Evolutionary conservation across 2,797 vertebrate species (phyloP).

Genomic region (Gymnothorax javanicus): DNA sequence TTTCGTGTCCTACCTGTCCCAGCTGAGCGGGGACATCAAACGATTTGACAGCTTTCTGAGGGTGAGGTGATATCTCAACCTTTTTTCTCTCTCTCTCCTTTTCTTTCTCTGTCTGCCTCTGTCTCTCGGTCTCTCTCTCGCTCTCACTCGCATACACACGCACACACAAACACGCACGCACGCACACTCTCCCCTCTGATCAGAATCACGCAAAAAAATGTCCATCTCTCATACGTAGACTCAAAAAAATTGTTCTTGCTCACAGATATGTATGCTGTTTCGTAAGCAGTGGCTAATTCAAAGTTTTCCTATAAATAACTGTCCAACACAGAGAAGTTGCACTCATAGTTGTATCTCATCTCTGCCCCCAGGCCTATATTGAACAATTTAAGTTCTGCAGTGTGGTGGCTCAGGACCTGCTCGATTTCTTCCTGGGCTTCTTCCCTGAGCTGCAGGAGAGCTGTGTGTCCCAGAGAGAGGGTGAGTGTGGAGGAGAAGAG

Average conservation of each 20-base stretch:
- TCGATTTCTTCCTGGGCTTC: slow-evolving; percentile 87
- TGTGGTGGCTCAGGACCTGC: slow-evolving; percentile 89
- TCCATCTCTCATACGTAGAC: neutral
- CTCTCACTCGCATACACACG: slow-evolving; percentile 2
- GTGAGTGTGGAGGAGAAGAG: slow-evolving; percentile 60
- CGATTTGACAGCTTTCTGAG: slow-evolving; percentile 88
- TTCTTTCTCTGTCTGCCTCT: neutral
- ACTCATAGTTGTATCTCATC: slow-evolving; percentile 1
- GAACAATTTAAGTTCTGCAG: slow-evolving; percentile 91
- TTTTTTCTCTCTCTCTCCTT: neutral
- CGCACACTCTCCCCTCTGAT: neutral
- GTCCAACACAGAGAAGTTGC: neutral
- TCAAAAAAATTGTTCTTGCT: neutral
- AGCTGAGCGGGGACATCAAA: slow-evolving; percentile 85
- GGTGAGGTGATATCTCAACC: slow-evolving; percentile 65
- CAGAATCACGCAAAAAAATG: neutral
- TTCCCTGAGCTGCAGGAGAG: slow-evolving; percentile 88
- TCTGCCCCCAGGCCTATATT: slow-evolving; percentile 83
- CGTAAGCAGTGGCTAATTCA: neutral
- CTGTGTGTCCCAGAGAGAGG: slow-evolving; percentile 82
- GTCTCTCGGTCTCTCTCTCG: neutral
- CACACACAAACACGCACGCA: slow-evolving; percentile 11
- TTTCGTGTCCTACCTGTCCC: slow-evolving; percentile 91
- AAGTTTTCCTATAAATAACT: neutral
- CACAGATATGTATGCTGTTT: neutral